phyloP scores from a whole-genome alignment of 2,888 invertebrate species.

The Drosophila setosimentum region DNA sequence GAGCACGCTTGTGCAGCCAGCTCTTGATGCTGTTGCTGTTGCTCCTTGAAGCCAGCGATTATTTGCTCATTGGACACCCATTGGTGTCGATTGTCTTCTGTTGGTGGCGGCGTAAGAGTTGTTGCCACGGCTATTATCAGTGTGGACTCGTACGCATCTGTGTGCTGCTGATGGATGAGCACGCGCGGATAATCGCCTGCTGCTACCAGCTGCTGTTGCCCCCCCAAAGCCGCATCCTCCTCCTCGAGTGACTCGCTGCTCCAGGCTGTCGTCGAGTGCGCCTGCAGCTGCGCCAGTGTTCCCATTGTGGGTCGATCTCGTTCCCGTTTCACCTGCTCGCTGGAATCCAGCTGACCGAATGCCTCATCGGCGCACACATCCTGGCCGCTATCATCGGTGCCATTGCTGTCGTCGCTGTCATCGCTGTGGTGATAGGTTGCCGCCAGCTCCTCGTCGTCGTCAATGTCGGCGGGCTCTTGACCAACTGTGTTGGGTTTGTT shows the following conservation, averaged over 20 bases:
- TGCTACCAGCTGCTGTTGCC: conserved; percentile 26
- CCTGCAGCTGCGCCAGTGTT: conserved; percentile 42
- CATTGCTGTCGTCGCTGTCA: conserved; percentile 43
- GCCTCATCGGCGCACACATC: conserved; percentile 39
- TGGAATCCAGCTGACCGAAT: conserved; percentile 32
- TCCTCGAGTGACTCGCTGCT: conserved; percentile 77
- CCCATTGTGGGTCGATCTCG: conserved; percentile 43
- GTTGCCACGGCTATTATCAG: conserved; percentile 81
- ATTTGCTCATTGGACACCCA: conserved; percentile 79
- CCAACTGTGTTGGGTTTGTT: conserved; percentile 52
- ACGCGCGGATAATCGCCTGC: conserved; percentile 76
- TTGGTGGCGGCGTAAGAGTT: conserved; percentile 55
- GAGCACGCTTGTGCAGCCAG: not conserved
- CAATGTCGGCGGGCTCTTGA: conserved; percentile 55
- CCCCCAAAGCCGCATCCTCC: conserved; percentile 6
- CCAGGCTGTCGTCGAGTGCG: conserved; percentile 67
- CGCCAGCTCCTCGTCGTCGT: conserved; percentile 65
- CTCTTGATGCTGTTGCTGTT: not conserved
- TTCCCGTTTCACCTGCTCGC: not conserved
- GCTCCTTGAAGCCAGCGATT: conserved; percentile 64
- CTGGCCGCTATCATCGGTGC: conserved; percentile 34
- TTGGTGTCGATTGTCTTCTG: conserved; percentile 23
- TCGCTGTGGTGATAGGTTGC: conserved; percentile 68
- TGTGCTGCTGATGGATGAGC: conserved; percentile 82
- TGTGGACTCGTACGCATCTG: conserved; percentile 82